Conservation (phyloP, 2,797 vertebrate species). For the Channallabes apus region DNA sequence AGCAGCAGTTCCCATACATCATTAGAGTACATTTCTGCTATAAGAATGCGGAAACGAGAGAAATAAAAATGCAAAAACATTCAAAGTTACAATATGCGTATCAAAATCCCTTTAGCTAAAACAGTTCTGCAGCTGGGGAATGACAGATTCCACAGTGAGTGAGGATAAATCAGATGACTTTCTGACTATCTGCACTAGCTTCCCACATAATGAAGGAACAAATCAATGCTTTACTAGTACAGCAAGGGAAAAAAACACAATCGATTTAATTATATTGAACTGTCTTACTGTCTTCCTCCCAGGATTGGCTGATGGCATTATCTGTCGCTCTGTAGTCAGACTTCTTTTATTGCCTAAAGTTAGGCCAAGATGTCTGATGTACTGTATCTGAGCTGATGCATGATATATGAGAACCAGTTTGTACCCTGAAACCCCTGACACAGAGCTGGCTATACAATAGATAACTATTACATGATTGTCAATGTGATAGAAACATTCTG, state of each 20-base stretch:
- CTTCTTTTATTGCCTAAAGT: not conserved
- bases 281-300: not conserved
- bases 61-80: not conserved
- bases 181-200: not conserved
- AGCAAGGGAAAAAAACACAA: not conserved
- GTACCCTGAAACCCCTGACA: not conserved
- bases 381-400: not conserved
- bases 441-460: not conserved
- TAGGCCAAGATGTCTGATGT: not conserved
- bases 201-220: not conserved
- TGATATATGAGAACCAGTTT: not conserved
- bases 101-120: not conserved
- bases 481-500: not conserved
- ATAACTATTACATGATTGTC: not conserved
- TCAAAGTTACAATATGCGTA: too few species aligned
- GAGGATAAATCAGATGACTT: not conserved
- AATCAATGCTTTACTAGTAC: not conserved
- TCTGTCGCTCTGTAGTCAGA: not conserved
- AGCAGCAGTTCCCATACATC: not conserved
- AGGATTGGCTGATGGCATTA: not conserved
- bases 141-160: not conserved
- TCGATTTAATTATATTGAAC: not conserved
- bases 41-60: not conserved
- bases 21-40: not conserved
- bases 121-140: not conserved